Evolutionary conservation across 2,113 vertebrate genomes (phyloP), one percentile per base, ranked within the genome.

Genomic region (Natator depressus): DNA sequence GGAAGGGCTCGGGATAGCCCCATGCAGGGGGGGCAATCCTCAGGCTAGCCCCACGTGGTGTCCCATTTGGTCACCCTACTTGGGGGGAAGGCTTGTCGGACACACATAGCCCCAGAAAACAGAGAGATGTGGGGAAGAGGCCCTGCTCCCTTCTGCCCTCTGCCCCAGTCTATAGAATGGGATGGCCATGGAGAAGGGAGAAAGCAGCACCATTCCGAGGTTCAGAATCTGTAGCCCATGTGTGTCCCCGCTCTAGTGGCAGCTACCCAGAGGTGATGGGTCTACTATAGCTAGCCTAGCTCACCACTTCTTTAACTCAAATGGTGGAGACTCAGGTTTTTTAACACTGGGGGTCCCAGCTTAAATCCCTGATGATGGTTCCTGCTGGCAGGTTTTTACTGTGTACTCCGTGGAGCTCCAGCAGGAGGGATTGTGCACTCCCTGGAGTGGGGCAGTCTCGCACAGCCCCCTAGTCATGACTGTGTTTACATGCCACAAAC

Each of bases 341-440:
- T 57, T 72, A 72, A 72, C 35, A 8, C 6, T 17, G 79, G 31
- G n/a, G 31, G 20, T 7, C 85, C 16, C 5, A 69, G 14, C 25
- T 47, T 24, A 90, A 53, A 87, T 65, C 35, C 8, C 25, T 31
- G 11, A 3, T 4, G 69, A 49, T 83, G 87, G 80, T 54, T 46
- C 20, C 49, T 42, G 87, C n/a, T 47, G 2, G 0, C 0, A n/a
- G 2, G 2, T 31, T 83, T 69, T 84, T 69, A 69, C 31, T 85
- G 10, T 42, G 11, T 88, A 35, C 38, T 57, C 14, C 6, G 5
- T 49, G 29, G 7, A 51, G 7, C 59, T 62, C 51, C 51, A 53
- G 19, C 19, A 72, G 65, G n/a, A 72, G 31, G 65, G 35, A 38
- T 19, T 38, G 4, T 72, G 65, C 20, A 1, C 19, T 38, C 65